Evolutionary conservation across 2,888 invertebrate genomes (phyloP).

Genomic region (Pachycephus smyrnensis): DNA sequence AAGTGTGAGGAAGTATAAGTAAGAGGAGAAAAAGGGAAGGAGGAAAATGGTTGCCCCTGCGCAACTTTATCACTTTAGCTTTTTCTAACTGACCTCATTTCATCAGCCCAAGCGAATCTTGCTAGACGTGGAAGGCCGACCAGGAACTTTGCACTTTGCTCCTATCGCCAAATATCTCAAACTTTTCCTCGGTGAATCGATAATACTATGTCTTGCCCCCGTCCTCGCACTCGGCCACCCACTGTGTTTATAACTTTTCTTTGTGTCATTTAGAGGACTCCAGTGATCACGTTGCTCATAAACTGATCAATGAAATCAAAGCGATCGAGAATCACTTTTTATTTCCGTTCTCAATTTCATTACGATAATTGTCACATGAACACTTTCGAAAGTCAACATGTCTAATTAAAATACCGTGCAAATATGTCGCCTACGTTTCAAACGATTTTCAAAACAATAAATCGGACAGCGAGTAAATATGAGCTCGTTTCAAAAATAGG

Average conservation of each 20-base stretch:
- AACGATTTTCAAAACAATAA: no score
- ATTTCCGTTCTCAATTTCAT: background rate
- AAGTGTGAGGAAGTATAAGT: background rate
- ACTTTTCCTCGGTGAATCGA: constrained; percentile 38
- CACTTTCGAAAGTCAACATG: no score
- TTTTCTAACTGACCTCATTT: constrained; percentile 36
- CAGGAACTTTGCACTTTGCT: constrained; percentile 43
- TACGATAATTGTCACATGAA: no score
- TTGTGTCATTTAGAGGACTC: background rate
- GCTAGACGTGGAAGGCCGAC: constrained; percentile 3
- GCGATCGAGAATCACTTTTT: background rate
- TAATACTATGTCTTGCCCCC: background rate
- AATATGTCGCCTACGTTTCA: no score
- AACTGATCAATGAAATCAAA: background rate
- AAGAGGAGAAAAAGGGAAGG: background rate
- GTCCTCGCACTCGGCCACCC: background rate
- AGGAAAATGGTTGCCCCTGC: constrained; percentile 37
- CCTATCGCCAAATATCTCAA: constrained; percentile 42
- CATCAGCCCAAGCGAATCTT: constrained; percentile 34
- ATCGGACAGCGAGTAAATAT: no score
- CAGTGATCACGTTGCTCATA: background rate
- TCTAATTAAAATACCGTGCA: no score
- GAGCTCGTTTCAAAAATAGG: no score
- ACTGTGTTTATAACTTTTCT: background rate
- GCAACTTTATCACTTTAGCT: constrained; percentile 52